Conservation (phyloP, 1,140 invertebrate genomes). For the Vollenhovia emeryi region DNA sequence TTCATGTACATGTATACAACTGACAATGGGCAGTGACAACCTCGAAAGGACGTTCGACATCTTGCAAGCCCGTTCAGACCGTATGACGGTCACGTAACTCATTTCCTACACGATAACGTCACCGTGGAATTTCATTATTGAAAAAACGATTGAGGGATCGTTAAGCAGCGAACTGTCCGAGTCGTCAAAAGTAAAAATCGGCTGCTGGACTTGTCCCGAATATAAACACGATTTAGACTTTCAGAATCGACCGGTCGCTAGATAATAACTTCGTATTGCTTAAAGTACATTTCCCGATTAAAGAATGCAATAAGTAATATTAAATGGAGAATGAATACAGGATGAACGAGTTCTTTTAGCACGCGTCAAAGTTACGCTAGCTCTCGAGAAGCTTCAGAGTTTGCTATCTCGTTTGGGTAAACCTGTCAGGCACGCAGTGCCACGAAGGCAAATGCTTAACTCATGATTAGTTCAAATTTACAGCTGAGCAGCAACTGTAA, state of each 20-base stretch:
- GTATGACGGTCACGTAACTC: slow-evolving; percentile 74
- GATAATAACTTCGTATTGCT: neutral
- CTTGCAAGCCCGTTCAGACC: slow-evolving; percentile 50
- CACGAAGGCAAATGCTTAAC: slow-evolving; percentile 33
- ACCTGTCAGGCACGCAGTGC: slow-evolving; percentile 32
- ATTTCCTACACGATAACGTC: slow-evolving; percentile 77
- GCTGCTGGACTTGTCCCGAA: slow-evolving; percentile 7
- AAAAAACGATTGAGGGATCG: slow-evolving; percentile 69
- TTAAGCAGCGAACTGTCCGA: slow-evolving; percentile 53
- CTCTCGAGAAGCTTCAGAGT: slow-evolving; percentile 26
- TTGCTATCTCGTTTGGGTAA: slow-evolving; percentile 45
- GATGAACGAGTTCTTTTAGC: slow-evolving; percentile 12
- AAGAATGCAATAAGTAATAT: neutral
- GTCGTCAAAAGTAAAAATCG: slow-evolving; percentile 28
- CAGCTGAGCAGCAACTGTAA: slow-evolving; percentile 51
- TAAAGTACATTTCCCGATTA: neutral
- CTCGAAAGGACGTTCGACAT: slow-evolving; percentile 77
- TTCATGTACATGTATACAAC: slow-evolving; percentile 61
- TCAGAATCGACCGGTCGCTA: neutral
- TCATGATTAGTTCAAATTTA: slow-evolving; percentile 57
- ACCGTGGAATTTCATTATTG: slow-evolving; percentile 75
- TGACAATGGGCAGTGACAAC: slow-evolving; percentile 71
- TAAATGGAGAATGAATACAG: neutral
- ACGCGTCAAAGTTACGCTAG: slow-evolving; percentile 1
- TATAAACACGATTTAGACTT: slow-evolving; percentile 15